phyloP scores from a whole-genome alignment of 2,113 vertebrate genomes.

The Cyrtonyx montezumae region DNA sequence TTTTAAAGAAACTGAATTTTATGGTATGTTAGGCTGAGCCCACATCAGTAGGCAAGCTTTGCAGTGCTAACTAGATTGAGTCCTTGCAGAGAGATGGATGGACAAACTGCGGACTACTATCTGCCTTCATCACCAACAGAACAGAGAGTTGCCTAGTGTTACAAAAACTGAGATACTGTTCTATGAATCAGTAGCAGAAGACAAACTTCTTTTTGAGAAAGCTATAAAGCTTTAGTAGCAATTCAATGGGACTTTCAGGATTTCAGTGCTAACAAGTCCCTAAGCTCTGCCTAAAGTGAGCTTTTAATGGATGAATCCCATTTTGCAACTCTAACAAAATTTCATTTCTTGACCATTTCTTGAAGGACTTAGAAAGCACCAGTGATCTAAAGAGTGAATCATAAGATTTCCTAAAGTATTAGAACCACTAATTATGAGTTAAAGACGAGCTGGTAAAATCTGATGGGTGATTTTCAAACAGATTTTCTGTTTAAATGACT shows the following conservation, averaged over 20 bases:
- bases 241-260: background rate
- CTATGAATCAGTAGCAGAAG: background rate
- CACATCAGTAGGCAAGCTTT: background rate
- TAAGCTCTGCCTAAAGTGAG: background rate
- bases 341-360: too few species aligned
- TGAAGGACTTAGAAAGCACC: background rate
- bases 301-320: background rate
- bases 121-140: background rate
- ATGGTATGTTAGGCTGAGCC: background rate
- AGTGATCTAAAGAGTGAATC: background rate
- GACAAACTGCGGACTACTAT: background rate
- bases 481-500: background rate
- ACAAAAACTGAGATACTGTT: background rate
- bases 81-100: background rate
- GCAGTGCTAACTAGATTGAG: background rate
- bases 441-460: background rate
- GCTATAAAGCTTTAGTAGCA: background rate
- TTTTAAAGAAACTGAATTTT: background rate
- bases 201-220: background rate
- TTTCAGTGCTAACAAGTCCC: background rate
- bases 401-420: background rate
- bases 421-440: background rate
- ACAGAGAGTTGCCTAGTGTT: background rate
- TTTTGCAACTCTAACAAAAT: background rate
- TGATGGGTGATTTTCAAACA: background rate